These are phyloP conservation scores for Eurosta solidaginis DNA, from an alignment of 1,140 invertebrate genomes.

Conservation along the genomic window DNA sequence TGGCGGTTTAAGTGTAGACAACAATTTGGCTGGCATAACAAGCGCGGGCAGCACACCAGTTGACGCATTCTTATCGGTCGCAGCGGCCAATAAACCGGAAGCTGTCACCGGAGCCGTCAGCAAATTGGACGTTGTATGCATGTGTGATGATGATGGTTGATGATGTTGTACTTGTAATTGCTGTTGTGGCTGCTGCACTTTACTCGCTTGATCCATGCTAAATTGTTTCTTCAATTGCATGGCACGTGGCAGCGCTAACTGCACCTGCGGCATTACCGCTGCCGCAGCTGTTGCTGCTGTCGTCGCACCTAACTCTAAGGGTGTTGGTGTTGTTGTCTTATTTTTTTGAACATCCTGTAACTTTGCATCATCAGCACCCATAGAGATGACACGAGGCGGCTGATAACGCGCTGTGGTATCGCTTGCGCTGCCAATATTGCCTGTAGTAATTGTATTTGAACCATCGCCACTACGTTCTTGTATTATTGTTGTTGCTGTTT, in stretches of 20 bases:
- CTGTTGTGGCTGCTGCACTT: slow-evolving; percentile 39
- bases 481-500: slow-evolving; percentile 13
- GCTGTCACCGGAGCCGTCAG: neutral
- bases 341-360: slow-evolving; percentile 34
- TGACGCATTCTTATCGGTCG: neutral
- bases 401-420: slow-evolving; percentile 52
- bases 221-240: slow-evolving; percentile 59
- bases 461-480: slow-evolving; percentile 20
- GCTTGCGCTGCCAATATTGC: slow-evolving; percentile 32
- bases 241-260: slow-evolving; percentile 47
- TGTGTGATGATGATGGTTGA: no score
- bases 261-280: slow-evolving; percentile 46
- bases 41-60: slow-evolving; percentile 30
- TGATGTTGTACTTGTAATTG: neutral
- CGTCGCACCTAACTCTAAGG: slow-evolving; percentile 30
- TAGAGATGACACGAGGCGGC: slow-evolving; percentile 52
- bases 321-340: slow-evolving; percentile 37
- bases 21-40: slow-evolving; percentile 50
- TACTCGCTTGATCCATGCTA: slow-evolving; percentile 56
- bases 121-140: neutral
- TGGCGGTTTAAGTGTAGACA: slow-evolving; percentile 55
- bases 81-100: neutral
- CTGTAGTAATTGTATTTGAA: slow-evolving; percentile 33
- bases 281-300: slow-evolving; percentile 48
- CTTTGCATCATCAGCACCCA: slow-evolving; percentile 50